Base-by-base conservation (phyloP, 2,797 vertebrate genomes). In the Carduelis carduelis region DNA sequence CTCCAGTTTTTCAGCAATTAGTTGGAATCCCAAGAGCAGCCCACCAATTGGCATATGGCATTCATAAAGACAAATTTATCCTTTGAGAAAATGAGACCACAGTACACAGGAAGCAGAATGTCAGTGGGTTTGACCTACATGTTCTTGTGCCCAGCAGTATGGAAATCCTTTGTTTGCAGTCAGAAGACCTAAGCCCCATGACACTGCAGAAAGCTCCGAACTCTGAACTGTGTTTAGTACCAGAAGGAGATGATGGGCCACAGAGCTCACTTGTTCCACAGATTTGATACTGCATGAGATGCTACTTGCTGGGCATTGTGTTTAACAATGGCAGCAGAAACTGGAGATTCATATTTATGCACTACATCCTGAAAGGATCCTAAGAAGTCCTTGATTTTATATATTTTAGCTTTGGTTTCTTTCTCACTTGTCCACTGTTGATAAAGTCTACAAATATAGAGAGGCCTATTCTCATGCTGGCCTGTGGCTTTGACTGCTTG, bases 281-380 rank as follows among this genome's bases (percentile, higher is more conserved):
- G 11, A 47, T 53, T n/a, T n/a, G 24, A 28, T 52, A 14, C 8
- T 76, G 27, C 35, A 9, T 43, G 35, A 37, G 49, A 15, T 75
- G 8, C 34, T 78, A 5, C 1, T 1, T 71, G 27, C 37, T 69
- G 15, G 27, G 8, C 12, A 34, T 1, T 0, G 2, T 56, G 32
- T 81, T 91, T 82, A 68, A 64, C 30, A 79, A 9, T 41, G 46
- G 24, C 50, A 82, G 32, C 37, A 46, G 70, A 72, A 82, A 61
- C 16, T 56, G 22, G 30, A 34, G 37, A 53, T 82, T 69, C 8
- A 1, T 69, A 26, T 65, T 71, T 93, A 28, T 89, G 32, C n/a
- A 30, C 27, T 47, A 5, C 14, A 9, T 50, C 15, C 34, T 84
- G 66, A 71, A 41, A 26, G 53, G 41, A 68, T 19, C 37, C 46